Conservation (phyloP, 2,797 vertebrate species). For the Gymnothorax reevesii region DNA sequence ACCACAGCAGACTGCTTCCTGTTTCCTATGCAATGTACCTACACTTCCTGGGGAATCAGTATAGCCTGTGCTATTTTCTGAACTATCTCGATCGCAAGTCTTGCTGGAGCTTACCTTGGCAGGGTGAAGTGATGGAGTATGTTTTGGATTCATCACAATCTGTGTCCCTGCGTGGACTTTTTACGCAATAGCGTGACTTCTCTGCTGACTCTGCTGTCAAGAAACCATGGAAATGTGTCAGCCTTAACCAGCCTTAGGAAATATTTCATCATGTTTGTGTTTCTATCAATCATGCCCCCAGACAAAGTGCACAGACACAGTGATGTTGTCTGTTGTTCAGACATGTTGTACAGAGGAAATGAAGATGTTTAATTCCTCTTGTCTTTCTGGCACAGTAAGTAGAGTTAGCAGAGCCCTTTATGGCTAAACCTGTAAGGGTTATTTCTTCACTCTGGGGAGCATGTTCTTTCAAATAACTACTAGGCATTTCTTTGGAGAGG, state of each 20-base stretch:
- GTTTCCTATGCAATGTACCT: neutral
- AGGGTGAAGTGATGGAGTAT: neutral
- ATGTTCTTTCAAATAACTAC: neutral
- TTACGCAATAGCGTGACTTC: neutral
- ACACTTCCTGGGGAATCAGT: slow-evolving; percentile 11
- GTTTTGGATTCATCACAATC: neutral
- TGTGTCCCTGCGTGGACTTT: neutral
- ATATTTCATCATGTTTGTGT: neutral
- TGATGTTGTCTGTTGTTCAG: neutral
- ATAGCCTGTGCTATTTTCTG: neutral
- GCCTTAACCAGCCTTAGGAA: neutral
- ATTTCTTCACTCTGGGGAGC: neutral
- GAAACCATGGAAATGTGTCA: slow-evolving; percentile 28
- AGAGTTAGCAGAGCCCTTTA: neutral
- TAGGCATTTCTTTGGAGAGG: neutral
- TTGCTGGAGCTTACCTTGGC: neutral
- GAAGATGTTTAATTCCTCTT: neutral
- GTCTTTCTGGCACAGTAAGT: neutral
- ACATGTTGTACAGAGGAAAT: neutral
- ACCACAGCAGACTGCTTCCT: neutral
- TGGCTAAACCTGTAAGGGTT: neutral
- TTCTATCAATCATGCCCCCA: neutral
- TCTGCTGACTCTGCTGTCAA: neutral
- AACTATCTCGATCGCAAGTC: neutral
- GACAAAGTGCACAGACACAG: neutral